Evolutionary conservation across 1,140 invertebrate genomes (phyloP), one percentile per base, ranked within the genome.

Genomic region (Eciton burchellii): DNA sequence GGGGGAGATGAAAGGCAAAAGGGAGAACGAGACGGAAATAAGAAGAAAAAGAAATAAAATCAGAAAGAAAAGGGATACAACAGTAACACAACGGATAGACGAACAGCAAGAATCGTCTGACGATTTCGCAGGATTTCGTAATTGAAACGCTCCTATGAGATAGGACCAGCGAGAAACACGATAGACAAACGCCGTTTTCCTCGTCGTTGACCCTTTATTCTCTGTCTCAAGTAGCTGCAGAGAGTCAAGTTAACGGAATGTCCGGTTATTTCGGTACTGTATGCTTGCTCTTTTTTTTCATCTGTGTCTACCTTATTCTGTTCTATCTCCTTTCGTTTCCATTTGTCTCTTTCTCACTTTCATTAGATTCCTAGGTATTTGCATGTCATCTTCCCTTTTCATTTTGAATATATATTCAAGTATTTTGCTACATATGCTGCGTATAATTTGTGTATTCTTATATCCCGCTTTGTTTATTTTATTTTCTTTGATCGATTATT

Each of bases 201-300:
- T 24, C 19, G 47, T 70, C 45, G 76, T 47, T 57, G 76, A 63
- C 29, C 82, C 70, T 84, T 81, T 82, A 85, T 82, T 74, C 74
- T 77, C 81, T 52, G 86, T 83, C 84, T 86, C 84, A 49, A 73
- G 70, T 84, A 83, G 83, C 88, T 68, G 73, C 65, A 73, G 62
- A 68, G 77, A 83, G 73, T 62, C 85, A 85, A 88, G 79, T 88
- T 88, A 86, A 89, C 86, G 89, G 88, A 89, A 90, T 89, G 89
- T 88, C 83, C 87, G 76, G 89, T 82, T 90, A 90, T 90, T 90
- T 90, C 84, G 65, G 90, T 89, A 45, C 19, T 49, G 43, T 82
- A 59, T n/a, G 8, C 54, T 74, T 54, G 29, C 19, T 54, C 49
- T 70, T 56, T 84, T 56, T 45, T 24, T 65, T 49, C 26, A 56